Base-by-base conservation (phyloP, 2,888 invertebrate genomes). In the Bombylius major region DNA sequence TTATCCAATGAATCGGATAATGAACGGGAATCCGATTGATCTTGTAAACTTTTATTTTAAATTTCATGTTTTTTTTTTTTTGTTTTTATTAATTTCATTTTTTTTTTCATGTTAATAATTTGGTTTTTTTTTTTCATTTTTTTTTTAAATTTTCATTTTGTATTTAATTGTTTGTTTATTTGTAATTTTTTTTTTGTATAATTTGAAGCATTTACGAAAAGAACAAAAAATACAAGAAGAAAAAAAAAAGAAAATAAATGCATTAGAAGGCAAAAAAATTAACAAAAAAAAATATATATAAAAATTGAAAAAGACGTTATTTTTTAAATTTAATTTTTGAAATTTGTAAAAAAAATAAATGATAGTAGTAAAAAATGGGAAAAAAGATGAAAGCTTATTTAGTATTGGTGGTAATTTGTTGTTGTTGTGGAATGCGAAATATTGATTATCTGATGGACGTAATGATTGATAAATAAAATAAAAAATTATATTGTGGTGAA, bases 1-100 rank as follows among this genome's bases (percentile, higher is more conserved):
- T 75, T 74, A 67, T 74, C 84, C 80, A 82, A 79, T 68, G 84
- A 83, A 77, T 75, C 74, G 65, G 74, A 75, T 64, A 75, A 67
- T 56, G 74, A 75, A 64, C 75, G 71, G 61, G 75, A 72, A 63
- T 75, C 74, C 72, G 74, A 71, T 65, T 75, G 75, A 67, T 75
- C 74, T 74, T 74, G 74, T 69, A 75, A 69, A 73, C 74, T 75
- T 58, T 53, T 47, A 47, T 53, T 46, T 47, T 52, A 53, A 58
- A 58, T 56, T 60, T 58, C 14, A 47, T 44, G 50, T 59, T 39
- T 31, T 54, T 53, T 51, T 42, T 58, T 56, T 57, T 51, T 58
- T 47, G 52, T 34, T 59, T 59, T 56, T 36, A 39, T 49, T 47
- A 47, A 33, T 58, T 55, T 54, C 59, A 57, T 55, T 53, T 56